Percentiles rank a stretch among this genome's conserved stretches.
Evolutionary conservation across 2,797 vertebrate species (phyloP).

Genomic region (Cryptoprocta ferox): DNA sequence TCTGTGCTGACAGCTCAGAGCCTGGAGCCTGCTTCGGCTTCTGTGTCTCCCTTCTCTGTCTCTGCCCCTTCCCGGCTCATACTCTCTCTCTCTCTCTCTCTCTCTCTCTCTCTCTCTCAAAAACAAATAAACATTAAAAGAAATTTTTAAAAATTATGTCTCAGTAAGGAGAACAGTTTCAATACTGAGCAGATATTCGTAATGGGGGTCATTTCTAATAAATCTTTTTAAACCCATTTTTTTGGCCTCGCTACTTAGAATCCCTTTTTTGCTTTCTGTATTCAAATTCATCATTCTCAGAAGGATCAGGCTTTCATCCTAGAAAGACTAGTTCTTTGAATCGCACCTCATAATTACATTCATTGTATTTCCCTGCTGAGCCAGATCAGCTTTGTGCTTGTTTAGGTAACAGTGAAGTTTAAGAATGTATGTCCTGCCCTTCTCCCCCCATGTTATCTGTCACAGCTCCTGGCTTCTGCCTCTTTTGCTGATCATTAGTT

Average conservation of each 20-base stretch:
- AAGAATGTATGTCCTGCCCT: not conserved
- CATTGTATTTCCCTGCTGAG: constrained; percentile 54
- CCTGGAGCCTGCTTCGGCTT: too few species aligned
- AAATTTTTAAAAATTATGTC: not conserved
- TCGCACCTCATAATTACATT: constrained; percentile 25
- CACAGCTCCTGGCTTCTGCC: constrained; percentile 23
- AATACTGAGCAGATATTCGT: not conserved
- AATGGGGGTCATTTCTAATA: not conserved
- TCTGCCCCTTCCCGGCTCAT: too few species aligned
- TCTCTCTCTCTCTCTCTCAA: too few species aligned
- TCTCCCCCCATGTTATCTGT: constrained; percentile 28
- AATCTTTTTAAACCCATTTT: not conserved
- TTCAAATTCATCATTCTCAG: constrained; percentile 45
- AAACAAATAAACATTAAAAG: too few species aligned
- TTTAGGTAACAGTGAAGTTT: constrained; percentile 27
- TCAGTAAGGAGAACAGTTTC: not conserved
- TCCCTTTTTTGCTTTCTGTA: constrained; percentile 13
- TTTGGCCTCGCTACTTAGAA: constrained; percentile 18
- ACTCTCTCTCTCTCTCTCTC: too few species aligned
- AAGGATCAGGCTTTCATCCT: constrained; percentile 23
- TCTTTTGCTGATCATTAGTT: constrained; percentile 59
- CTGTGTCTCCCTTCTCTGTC: too few species aligned
- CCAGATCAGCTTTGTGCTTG: constrained; percentile 50
- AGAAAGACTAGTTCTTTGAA: constrained; percentile 50
- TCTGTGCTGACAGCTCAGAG: too few species aligned